Evolutionary conservation across 1,140 invertebrate species (phyloP), one percentile per base, ranked within the genome.

Genomic region (Calycopis cecrops): DNA sequence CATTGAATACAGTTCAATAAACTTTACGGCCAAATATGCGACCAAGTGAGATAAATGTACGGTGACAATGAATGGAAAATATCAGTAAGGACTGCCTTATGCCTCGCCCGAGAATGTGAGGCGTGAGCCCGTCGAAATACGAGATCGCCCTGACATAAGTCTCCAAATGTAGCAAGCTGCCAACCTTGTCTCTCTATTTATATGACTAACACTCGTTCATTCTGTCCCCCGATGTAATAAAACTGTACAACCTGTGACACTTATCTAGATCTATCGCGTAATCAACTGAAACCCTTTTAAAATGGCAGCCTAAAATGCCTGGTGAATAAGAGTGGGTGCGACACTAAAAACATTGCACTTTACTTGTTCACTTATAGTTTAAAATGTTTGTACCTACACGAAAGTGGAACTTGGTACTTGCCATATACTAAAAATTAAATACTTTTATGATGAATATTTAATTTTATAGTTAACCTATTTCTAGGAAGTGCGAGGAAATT

Each of bases 161-260:
- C 78, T 71, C 83, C 80, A 85, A 86, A 86, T 80, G 76, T 66
- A 86, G 83, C 69, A 86, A 66, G 68, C 72, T 73, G 79, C 59
- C 75, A 73, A 71, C 83, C 83, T 86, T 86, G 83, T 70, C 52
- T 77, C 71, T 78, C 73, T 80, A 83, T 79, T 63, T 75, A 71
- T 76, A 75, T 72, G 67, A 74, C 57, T 76, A 72, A 71, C 64
- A 52, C 59, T 56, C 40, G 53, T 65, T 63, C 56, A 66, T 60
- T 52, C 49, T 68, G 59, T 64, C 65, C 63, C 65, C 65, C 53
- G 48, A 57, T 69, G 68, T 61, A 70, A 68, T 70, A 65, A 64
- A 69, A 61, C 52, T 62, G 14, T 59, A 60, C 60, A 65, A 64
- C 60, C 62, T 69, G 61, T 52, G 54, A 60, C 54, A 68, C 55